Percentiles rank a stretch among this genome's conserved stretches.
Evolutionary conservation across 2,797 vertebrate species (phyloP).

Genomic region (Falco biarmicus): DNA sequence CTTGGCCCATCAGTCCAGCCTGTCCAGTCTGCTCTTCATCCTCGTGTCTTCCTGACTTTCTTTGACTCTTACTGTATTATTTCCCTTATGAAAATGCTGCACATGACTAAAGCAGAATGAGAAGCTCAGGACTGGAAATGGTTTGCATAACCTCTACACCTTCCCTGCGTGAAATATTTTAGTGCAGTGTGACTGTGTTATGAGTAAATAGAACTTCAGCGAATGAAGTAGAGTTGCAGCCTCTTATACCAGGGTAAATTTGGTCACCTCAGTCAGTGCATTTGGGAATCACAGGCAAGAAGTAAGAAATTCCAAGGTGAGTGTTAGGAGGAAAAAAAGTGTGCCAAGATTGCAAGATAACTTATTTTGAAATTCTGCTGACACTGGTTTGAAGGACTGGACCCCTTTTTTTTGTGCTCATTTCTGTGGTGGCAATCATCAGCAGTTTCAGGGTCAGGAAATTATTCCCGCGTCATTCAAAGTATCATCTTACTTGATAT

Average conservation of each 20-base stretch:
- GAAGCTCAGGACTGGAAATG: neutral
- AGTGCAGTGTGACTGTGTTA: rapidly evolving
- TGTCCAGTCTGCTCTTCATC: neutral
- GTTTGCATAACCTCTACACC: neutral
- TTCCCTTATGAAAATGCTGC: neutral
- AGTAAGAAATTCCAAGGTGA: neutral
- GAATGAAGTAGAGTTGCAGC: neutral
- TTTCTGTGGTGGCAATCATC: neutral
- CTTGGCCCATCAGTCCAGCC: no score
- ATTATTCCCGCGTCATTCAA: neutral
- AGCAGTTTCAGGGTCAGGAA: neutral
- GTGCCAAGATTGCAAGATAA: neutral
- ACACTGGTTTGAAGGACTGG: neutral
- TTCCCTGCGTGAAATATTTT: neutral
- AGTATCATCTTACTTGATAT: neutral
- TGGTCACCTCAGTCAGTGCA: neutral
- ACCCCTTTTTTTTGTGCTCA: neutral
- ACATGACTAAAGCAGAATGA: neutral
- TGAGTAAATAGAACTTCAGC: neutral
- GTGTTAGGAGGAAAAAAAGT: neutral
- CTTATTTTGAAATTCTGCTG: neutral
- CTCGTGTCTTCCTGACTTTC: neutral
- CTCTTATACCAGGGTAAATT: neutral
- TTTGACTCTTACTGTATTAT: neutral
- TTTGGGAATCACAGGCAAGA: neutral